Conservation (phyloP, 2,797 vertebrate genomes). For the Carduelis carduelis region DNA sequence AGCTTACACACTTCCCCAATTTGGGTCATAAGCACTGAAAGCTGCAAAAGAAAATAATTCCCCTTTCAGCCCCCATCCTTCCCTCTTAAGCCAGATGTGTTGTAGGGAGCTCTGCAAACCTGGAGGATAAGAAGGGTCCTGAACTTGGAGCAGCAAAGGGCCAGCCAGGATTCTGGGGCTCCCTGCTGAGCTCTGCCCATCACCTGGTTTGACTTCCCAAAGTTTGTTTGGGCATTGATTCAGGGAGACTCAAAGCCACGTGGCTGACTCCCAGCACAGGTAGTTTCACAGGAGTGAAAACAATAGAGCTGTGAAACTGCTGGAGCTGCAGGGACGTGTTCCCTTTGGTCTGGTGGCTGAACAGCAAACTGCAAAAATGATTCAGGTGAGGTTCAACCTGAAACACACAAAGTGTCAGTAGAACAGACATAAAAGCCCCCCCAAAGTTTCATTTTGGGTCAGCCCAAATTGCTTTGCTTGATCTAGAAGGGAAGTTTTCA, state of each 20-base stretch:
- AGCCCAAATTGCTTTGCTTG: background rate
- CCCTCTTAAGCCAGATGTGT: background rate
- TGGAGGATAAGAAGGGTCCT: background rate
- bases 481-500: background rate
- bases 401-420: background rate
- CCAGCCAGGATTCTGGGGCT: background rate
- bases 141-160: background rate
- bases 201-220: slow-evolving; percentile 2
- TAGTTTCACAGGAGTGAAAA: slow-evolving; percentile 11
- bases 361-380: background rate
- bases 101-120: background rate
- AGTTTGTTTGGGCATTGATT: background rate
- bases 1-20: background rate
- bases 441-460: background rate
- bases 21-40: background rate
- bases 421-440: background rate
- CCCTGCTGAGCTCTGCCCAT: background rate
- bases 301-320: slow-evolving; percentile 25
- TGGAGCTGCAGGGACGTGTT: slow-evolving; percentile 14
- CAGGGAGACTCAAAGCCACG: slow-evolving; percentile 1
- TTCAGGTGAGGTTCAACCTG: background rate
- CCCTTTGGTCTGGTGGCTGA: background rate
- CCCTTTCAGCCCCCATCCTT: background rate
- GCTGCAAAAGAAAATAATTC: background rate
- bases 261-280: slow-evolving; percentile 25